Base-by-base conservation (phyloP, 2,888 invertebrate genomes). In the Axea sp. region DNA sequence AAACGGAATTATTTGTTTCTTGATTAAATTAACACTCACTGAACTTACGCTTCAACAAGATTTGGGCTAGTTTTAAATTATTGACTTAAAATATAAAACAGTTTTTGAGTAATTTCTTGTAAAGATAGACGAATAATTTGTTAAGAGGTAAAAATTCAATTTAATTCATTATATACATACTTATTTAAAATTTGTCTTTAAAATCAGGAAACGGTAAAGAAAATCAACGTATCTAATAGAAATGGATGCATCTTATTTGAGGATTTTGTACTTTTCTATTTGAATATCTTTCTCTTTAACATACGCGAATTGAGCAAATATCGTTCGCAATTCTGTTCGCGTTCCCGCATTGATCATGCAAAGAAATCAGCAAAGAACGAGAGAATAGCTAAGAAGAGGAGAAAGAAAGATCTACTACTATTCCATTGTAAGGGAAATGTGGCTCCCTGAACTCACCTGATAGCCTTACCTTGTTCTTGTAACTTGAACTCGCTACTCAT, bases 321-420 rank as follows among this genome's bases (percentile, higher is more conserved):
- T 68, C 55, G 33, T 45, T 77, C 69, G 59, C 62, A 73, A 77
- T 77, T 76, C 77, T 53, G 33, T 28, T 24, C 68, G 57, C 74
- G 73, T 77, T 45, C 41, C 30, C 17, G 24, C 64, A 72, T 51
- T 60, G 75, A 68, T 71, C 77, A 75, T 74, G 77, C 72, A 55
- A 74, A 64, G 77, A 77, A 76, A 76, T 65, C 64, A 67, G 71
- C 74, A 57, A 47, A 51, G 67, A 62, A 31, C 15, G 47, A 53
- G 47, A 26, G 24, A 60, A 41, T 17, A 26, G 30, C 30, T 24
- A 51, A 31, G 62, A 24, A 41, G 55, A 37, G 8, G 35, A 33
- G 67, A 33, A 60, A 69, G 53, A 51, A 43, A 37, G 55, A 47
- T 60, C 19, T 47, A 11, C 33, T 43, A 17, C 49, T 55, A 35